Evolutionary conservation across 2,113 vertebrate genomes (phyloP).

Genomic region (Phoenicopterus ruber): DNA sequence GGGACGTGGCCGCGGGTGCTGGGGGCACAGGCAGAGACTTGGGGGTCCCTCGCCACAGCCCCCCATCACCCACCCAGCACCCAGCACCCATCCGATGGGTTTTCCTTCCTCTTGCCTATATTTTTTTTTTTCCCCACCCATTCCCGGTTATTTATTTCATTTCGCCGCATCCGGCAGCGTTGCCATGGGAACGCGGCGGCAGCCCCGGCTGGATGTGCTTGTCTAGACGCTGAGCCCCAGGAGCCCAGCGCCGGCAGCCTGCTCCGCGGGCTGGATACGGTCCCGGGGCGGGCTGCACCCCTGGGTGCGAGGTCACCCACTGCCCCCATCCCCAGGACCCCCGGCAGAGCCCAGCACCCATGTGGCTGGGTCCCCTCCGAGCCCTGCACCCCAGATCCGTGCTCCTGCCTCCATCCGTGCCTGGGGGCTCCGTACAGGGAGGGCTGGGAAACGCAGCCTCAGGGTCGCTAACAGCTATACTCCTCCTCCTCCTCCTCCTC

Average conservation of each 20-base stretch:
- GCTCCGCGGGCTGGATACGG: background rate
- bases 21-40: background rate
- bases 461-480: too few relatives aligned
- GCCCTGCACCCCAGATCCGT: background rate
- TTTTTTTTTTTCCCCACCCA: too few relatives aligned
- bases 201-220: conserved; percentile 42
- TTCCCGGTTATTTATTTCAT: conserved; percentile 42
- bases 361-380: too few relatives aligned
- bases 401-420: background rate
- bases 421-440: background rate
- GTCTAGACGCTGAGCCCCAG: conserved; percentile 41
- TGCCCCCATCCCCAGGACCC: background rate
- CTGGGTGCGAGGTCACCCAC: background rate
- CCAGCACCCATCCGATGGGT: fast-evolving
- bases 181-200: conserved; percentile 65
- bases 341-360: background rate
- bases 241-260: background rate
- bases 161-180: conserved; percentile 46
- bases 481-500: too few relatives aligned
- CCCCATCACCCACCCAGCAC: background rate
- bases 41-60: fast-evolving
- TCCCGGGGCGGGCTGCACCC: background rate
- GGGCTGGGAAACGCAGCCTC: background rate
- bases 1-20: fast-evolving
- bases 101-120: background rate